Base-by-base conservation (phyloP, 1,140 invertebrate genomes). In the Drosophila ercepeae region DNA sequence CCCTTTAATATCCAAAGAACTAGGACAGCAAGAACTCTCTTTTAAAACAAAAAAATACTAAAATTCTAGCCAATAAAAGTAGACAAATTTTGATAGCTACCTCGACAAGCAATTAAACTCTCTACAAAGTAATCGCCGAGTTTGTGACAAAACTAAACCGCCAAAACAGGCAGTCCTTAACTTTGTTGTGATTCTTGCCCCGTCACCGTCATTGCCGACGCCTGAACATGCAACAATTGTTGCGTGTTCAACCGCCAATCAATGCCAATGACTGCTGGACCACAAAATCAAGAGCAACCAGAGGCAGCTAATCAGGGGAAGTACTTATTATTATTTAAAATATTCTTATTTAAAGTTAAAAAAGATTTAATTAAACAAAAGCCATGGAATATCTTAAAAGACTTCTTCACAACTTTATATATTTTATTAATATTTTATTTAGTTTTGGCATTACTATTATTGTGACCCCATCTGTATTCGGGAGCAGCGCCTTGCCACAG, bases 241-340 rank as follows among this genome's bases (percentile, higher is more conserved):
- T 86, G 82, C 82, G 61, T 86, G 82, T 67, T 82, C 74, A 69
- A 63, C 77, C 81, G 78, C 82, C 77, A 88, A 88, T 88, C 82
- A 88, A 86, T 82, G 82, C 63, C 81, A 82, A 64, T 82, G 77
- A 70, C 60, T 88, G 82, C 61, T 34, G 55, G 67, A 64, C 57
- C 36, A 59, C 54, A 63, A 51, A 6, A 32, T 36, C 44, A 29
- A 36, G 45, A 46, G 71, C 23, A 19, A 64, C 16, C 14, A 46
- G 25, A 7, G 42, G 14, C 25, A 34, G 9, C 27, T 27, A 3
- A 27, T 3, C 13, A 14, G 13, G 11, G 3, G 25, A 59, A 59
- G 7, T 18, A n/a, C n/a, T n/a, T n/a, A n/a, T n/a, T n/a, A n/a
- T n/a, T n/a, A n/a, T n/a, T n/a, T n/a, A n/a, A n/a, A n/a, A n/a